Conservation (phyloP, 2,113 vertebrate species). For the Gobiocypris rarus region DNA sequence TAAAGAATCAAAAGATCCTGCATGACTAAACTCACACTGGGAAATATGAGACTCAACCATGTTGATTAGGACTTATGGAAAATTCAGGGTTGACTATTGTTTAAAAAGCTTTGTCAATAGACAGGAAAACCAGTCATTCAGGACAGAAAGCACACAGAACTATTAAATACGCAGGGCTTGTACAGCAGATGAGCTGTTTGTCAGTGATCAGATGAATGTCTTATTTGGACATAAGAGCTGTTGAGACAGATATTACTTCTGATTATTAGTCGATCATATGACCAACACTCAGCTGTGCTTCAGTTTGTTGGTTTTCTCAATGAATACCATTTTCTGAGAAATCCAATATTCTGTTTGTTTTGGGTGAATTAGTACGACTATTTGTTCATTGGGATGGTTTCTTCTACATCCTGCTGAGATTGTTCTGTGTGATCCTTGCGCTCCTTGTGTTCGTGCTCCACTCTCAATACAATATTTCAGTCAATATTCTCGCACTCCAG, state of each 20-base stretch:
- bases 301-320: not conserved
- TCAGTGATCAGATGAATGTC: not conserved
- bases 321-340: not conserved
- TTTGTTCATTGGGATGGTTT: slow-evolving; percentile 33
- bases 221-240: not conserved
- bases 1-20: not conserved
- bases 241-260: not conserved
- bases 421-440: slow-evolving; percentile 33
- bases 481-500: slow-evolving; percentile 25
- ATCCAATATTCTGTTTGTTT: not conserved
- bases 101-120: slow-evolving; percentile 41
- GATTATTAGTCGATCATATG: not conserved
- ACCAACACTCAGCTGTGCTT: not conserved
- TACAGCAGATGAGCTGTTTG: not conserved
- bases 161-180: not conserved
- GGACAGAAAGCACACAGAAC: not conserved
- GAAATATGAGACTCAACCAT: slow-evolving; percentile 21
- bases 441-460: slow-evolving; percentile 33
- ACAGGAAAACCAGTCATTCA: slow-evolving; percentile 68
- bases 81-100: slow-evolving; percentile 29
- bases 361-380: not conserved
- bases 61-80: slow-evolving; percentile 26
- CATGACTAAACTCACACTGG: not conserved
- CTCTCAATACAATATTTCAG: slow-evolving; percentile 36
- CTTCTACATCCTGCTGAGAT: slow-evolving; percentile 46